phyloP scores from a whole-genome alignment of 2,888 invertebrate genomes.

The Ochropacha duplaris region DNA sequence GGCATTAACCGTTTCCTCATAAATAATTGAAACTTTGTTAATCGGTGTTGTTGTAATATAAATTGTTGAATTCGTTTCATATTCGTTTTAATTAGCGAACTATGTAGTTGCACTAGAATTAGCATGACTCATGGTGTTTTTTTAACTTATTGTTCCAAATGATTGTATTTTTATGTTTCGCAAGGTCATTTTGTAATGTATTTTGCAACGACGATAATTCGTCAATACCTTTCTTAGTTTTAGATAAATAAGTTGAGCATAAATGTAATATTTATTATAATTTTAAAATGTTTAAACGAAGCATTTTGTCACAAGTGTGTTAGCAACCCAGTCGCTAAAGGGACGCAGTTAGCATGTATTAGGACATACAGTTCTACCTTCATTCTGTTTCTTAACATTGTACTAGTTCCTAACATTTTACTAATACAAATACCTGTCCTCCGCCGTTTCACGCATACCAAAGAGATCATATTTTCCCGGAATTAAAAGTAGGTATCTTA shows the following conservation, averaged over 20 bases:
- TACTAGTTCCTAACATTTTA: background rate
- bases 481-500: too few relatives aligned
- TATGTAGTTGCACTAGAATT: background rate
- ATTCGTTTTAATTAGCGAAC: background rate
- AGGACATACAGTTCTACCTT: background rate
- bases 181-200: background rate
- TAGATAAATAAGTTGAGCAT: background rate
- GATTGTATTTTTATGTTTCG: background rate
- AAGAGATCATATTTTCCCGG: too few relatives aligned
- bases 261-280: background rate
- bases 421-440: too few relatives aligned
- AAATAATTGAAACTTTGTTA: background rate
- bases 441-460: too few relatives aligned
- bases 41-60: conserved; percentile 3
- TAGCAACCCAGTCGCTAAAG: background rate
- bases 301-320: background rate
- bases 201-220: background rate
- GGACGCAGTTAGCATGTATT: background rate
- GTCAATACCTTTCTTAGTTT: background rate
- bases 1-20: background rate
- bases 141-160: background rate
- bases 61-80: background rate
- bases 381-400: background rate
- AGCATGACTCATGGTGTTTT: background rate
- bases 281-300: background rate